Evolutionary conservation across 2,113 vertebrate genomes (phyloP).

Genomic region (Monarcha castaneiventris): DNA sequence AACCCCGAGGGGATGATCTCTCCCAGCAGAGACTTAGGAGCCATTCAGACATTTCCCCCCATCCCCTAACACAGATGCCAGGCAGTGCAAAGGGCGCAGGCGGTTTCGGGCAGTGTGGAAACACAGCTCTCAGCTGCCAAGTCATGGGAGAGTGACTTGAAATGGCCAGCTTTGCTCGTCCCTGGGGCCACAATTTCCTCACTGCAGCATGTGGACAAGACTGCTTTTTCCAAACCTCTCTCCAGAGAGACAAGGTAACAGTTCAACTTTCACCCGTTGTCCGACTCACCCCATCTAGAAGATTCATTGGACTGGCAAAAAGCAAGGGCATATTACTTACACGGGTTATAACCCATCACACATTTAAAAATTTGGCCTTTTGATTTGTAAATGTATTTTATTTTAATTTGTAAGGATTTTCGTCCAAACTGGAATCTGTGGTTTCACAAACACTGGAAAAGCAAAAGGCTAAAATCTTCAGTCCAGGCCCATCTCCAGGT

Average conservation of each 20-base stretch:
- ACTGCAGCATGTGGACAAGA: background rate
- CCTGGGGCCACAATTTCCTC: constrained; percentile 20
- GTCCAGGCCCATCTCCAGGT: background rate
- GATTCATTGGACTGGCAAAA: background rate
- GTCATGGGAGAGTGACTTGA: background rate
- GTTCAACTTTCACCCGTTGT: background rate
- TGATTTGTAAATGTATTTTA: background rate
- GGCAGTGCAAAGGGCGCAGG: constrained; percentile 11
- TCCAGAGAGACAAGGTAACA: background rate
- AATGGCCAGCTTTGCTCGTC: background rate
- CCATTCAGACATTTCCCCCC: background rate
- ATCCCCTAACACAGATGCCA: background rate
- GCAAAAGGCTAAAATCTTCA: background rate
- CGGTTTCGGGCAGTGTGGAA: background rate
- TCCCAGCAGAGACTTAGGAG: background rate
- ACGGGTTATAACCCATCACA: background rate
- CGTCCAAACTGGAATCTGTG: background rate
- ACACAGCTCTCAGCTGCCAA: background rate
- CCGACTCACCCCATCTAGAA: background rate
- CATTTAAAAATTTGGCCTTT: background rate
- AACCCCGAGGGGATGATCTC: background rate
- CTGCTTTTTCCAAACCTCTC: background rate
- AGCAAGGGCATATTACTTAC: background rate
- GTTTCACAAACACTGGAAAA: background rate
- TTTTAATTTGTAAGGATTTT: background rate